Conservation (phyloP, 2,113 vertebrate genomes). For the Forbesichthys agassizii region DNA sequence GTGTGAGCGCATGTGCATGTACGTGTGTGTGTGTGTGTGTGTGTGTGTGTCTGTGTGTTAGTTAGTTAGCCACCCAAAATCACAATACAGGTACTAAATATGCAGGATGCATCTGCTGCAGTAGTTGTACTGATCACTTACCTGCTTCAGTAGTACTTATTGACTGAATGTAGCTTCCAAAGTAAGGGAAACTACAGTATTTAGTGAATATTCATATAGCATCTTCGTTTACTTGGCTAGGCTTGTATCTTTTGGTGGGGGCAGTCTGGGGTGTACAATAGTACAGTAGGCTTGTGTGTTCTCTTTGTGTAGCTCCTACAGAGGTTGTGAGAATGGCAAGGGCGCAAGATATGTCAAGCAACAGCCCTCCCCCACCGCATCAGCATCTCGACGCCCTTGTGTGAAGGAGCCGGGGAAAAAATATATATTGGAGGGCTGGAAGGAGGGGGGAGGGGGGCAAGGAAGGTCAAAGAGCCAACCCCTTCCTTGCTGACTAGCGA, state of each 20-base stretch:
- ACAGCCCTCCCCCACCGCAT: constrained; percentile 17
- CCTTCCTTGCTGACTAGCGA: constrained; percentile 71
- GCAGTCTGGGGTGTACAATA: no score
- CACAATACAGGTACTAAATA: neutral
- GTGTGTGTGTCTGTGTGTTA: constrained; percentile 20
- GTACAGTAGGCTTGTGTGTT: neutral
- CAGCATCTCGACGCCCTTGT: constrained; percentile 61
- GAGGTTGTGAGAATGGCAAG: constrained; percentile 21
- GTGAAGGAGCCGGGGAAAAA: constrained; percentile 45
- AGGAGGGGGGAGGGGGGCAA: constrained; percentile 29
- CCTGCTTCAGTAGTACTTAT: no score
- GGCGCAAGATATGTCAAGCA: constrained; percentile 13
- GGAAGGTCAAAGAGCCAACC: constrained; percentile 67
- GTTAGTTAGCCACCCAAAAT: neutral
- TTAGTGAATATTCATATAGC: no score
- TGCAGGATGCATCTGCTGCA: no score
- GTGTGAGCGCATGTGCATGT: neutral
- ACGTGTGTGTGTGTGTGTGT: constrained; percentile 15
- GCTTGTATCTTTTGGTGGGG: no score
- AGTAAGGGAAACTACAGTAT: no score
- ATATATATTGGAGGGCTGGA: constrained; percentile 26
- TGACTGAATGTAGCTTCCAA: no score
- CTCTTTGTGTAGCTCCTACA: neutral
- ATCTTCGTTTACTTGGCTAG: no score
- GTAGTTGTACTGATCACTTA: no score